Base-by-base conservation (phyloP, 2,797 vertebrate species). In the Anableps anableps region DNA sequence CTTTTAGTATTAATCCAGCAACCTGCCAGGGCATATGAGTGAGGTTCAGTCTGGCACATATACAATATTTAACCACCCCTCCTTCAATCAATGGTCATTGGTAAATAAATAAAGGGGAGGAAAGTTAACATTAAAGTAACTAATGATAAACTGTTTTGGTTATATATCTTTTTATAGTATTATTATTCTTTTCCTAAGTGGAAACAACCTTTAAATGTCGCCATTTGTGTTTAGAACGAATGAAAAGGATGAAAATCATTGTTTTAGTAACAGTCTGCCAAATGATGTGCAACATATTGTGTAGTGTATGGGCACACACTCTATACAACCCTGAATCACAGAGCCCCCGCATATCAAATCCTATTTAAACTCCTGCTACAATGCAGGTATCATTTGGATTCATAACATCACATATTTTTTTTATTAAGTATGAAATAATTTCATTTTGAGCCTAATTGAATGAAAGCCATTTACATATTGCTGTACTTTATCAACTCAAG, bases 331-430 rank as follows among this genome's bases (percentile, higher is more conserved):
- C n/a, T 76, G 55, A 76, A 47, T 31, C 43, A 62, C 43, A 76
- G 5, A 75, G 17, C n/a, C n/a, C 29, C 43, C 19, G 3, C 55
- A 34, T 17, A 68, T 36, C 68, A 72, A 41, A 60, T 58, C 51
- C 50, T 31, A 47, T 43, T 76, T 34, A 47, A 64, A 76, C 55
- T 23, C 50, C 58, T 19, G 0, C 53, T 75, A 26, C 64, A 51
- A 38, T 48, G 21, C 47, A 53, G n/a, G 41, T 72, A 60, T 47
- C 53, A 53, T 78, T n/a, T 53, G 48, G 34, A 29, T 31, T n/a
- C 48, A 34, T 72, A 45, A 16, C 60, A 34, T 72, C 36, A 34
- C 64, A 55, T 72, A 31, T 80, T 83, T 78, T 3, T n/a, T 72
- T 80, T 80, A 50, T 74, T 81, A 38, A 75, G 21, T 2, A 23